Conservation (phyloP, 2,113 vertebrate genomes). For the Mohoua ochrocephala region DNA sequence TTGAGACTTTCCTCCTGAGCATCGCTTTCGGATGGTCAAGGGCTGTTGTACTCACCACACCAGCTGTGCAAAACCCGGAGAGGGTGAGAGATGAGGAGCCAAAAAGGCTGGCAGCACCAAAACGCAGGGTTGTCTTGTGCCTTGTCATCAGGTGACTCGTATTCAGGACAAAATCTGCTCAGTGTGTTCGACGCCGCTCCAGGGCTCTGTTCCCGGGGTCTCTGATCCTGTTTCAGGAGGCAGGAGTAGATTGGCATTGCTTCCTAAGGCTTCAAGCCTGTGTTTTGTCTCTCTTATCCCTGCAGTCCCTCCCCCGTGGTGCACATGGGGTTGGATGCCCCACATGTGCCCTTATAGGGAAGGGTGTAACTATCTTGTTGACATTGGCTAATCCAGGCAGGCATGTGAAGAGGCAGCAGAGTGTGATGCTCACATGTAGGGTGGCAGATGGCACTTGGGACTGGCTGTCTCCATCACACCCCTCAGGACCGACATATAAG, state of each 20-base stretch:
- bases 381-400: constrained; percentile 1
- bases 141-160: neutral
- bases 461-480: constrained; percentile 31
- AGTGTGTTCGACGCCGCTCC: neutral
- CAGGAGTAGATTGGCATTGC: neutral
- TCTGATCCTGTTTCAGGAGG: neutral
- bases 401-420: neutral
- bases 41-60: neutral
- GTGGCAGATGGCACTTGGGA: neutral
- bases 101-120: neutral
- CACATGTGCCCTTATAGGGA: neutral
- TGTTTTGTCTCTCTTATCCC: neutral
- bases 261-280: neutral
- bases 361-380: constrained; percentile 9
- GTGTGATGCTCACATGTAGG: constrained; percentile 11
- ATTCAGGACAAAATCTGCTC: neutral
- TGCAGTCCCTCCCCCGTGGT: neutral
- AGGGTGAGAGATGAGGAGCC: neutral
- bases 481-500: neutral
- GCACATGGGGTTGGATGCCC: neutral
- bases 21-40: neutral
- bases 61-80: neutral
- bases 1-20: neutral
- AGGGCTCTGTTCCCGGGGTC: neutral
- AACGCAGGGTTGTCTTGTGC: fast-evolving